Base-by-base conservation (phyloP, 2,113 vertebrate genomes). In the Trichechus manatus region DNA sequence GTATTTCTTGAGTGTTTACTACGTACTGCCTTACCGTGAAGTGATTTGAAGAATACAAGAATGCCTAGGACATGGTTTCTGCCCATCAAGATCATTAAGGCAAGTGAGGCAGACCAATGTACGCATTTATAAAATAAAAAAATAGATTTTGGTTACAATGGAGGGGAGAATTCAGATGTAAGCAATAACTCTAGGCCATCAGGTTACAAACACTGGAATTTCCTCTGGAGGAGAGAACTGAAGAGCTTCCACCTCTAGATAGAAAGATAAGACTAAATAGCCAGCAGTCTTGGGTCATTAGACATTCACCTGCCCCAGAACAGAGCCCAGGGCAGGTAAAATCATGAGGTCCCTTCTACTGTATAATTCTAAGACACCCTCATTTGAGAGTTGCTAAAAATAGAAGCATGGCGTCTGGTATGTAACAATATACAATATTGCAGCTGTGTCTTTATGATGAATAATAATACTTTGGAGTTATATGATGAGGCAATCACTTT, bases 381-480 rank as follows among this genome's bases (percentile, higher is more conserved):
- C 96, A 97, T 96, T 97, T 92, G 68, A 33, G 85, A 81, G 93
- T 70, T 87, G 89, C 97, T 97, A 98, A 97, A 98, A 97, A 97
- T 98, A 97, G 97, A 93, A 97, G 87, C 89, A 93, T 87, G 81
- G 94, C 29, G 92, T 98, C 95, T 97, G 98, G 96, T 97, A 94
- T 94, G 95, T 97, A 97, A 98, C 97, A 98, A 98, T 97, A 98
- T 97, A 97, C 98, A 97, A 79, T 98, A 96, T 97, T 95, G 96
- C 97, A 97, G 96, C 97, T 98, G 97, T 95, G 97, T 94, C 97
- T 97, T 97, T 97, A 97, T 91, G 97, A 94, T 97, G 97, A 97
- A 97, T 97, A 97, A 97, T 97, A 97, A 96, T 95, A 97, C 97
- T 97, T 96, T 56, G 77, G 98, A 95, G 96, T 96, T 97, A 94